Evolutionary conservation across 2,113 vertebrate species (phyloP), one percentile per base, ranked within the genome.

Genomic region (Rhegmatorhina hoffmannsi): DNA sequence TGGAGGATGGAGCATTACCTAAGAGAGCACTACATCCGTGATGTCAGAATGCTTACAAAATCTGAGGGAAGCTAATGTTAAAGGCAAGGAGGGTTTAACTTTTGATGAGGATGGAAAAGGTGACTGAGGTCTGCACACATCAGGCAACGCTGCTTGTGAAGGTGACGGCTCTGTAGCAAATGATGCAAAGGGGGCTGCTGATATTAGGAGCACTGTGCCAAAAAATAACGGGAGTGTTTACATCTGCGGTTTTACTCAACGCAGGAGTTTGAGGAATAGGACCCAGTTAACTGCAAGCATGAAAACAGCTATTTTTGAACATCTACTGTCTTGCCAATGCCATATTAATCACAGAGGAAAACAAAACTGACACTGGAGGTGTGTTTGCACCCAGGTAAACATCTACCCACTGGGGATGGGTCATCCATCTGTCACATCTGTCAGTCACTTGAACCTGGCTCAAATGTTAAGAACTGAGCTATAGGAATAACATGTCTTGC

Each of bases 171-270:
- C 49, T 33, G 10, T 1, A 38, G 62, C 28, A 31, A 55, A n/a
- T 2, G 36, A 76, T 33, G 63, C 46, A n/a, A 58, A 43, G 7
- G 13, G 10, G 16, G 17, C n/a, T 76, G 63, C 53, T 56, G 70
- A 43, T 64, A 5, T 62, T 24, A 34, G 59, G 6, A 74, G 43
- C 29, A 9, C 38, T 29, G 24, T 1, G 1, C 6, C 59, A 84
- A 38, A 75, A 84, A 77, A 29, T 23, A 88, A 86, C 0, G 0
- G 62, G 15, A 80, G 24, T 0, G 0, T 77, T 85, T 50, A 29
- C 31, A 69, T 69, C 33, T 55, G 17, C 0, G 1, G 36, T 38
- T 90, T 59, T 56, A 69, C 25, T 33, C 38, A 49, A 69, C 46
- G 49, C 10, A 26, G 44, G 53, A 80, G 20, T 38, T 79, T 77